Evolutionary conservation across 2,888 invertebrate genomes (phyloP).

Genomic region (Axea sp.): DNA sequence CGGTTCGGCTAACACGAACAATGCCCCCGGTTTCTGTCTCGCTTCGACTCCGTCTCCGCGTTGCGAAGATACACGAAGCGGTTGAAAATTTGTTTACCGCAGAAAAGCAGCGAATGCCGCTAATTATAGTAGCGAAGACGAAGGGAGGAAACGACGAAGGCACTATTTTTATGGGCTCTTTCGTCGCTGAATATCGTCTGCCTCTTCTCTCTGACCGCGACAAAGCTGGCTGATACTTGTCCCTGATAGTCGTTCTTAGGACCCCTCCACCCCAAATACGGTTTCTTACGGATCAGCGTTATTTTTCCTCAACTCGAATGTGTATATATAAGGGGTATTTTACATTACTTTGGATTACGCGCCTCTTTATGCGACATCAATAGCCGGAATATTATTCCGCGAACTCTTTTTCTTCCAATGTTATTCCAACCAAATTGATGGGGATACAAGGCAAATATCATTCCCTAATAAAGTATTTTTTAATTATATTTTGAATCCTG

Average conservation of each 20-base stretch:
- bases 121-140: conserved; percentile 74
- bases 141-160: conserved; percentile 75
- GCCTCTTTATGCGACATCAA: too few relatives aligned
- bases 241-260: conserved; percentile 51
- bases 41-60: conserved; percentile 55
- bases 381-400: neutral
- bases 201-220: conserved; percentile 63
- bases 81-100: conserved; percentile 74
- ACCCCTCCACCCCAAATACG: conserved; percentile 6
- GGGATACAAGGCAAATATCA: too few relatives aligned
- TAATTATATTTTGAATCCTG: too few relatives aligned
- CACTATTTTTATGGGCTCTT: conserved; percentile 76
- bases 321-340: too few relatives aligned
- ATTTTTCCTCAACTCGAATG: conserved; percentile 15
- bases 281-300: neutral
- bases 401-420: neutral
- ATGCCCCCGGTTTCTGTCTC: conserved; percentile 60
- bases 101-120: conserved; percentile 74
- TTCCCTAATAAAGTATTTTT: too few relatives aligned
- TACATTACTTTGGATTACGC: too few relatives aligned
- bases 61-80: conserved; percentile 57
- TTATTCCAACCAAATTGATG: neutral
- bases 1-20: conserved; percentile 59
- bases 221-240: conserved; percentile 57
- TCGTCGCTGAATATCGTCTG: conserved; percentile 72